These are phyloP conservation scores for Python bivittatus DNA, from an alignment of 2,113 vertebrate species.

Conservation along the genomic window DNA sequence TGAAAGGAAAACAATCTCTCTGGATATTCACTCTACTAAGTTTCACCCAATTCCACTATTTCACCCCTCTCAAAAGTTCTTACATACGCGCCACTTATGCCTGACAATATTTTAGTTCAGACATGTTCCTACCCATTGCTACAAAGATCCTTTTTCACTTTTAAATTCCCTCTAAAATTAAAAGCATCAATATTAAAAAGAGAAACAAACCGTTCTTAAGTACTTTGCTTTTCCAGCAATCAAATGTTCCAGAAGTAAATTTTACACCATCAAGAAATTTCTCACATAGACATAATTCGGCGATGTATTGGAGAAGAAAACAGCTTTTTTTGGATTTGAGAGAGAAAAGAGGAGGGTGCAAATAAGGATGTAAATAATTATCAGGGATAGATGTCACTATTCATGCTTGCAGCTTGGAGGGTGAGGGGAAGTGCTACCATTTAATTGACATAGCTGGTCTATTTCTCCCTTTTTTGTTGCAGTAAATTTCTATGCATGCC, in stretches of 20 bases:
- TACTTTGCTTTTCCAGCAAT: constrained; percentile 62
- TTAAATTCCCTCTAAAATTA: constrained; percentile 40
- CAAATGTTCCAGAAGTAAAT: constrained; percentile 59
- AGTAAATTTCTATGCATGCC: constrained; percentile 84
- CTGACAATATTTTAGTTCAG: neutral
- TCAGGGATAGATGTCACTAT: constrained; percentile 81
- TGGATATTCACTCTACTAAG: neutral
- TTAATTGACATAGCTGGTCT: constrained; percentile 92
- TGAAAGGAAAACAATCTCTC: neutral
- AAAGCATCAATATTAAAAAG: constrained; percentile 47
- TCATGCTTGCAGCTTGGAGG: constrained; percentile 34
- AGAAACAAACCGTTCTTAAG: constrained; percentile 15
- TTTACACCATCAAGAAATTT: constrained; percentile 61
- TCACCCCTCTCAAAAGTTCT: neutral
- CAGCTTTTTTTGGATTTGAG: constrained; percentile 62
- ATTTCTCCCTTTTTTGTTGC: constrained; percentile 82
- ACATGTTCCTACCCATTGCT: neutral
- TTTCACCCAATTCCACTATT: neutral
- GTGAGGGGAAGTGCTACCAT: constrained; percentile 76
- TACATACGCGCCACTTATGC: too few species aligned
- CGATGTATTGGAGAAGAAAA: constrained; percentile 59
- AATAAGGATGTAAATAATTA: constrained; percentile 81
- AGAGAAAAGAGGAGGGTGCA: constrained; percentile 50
- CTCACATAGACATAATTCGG: constrained; percentile 38
- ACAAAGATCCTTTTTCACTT: neutral